A percentile compares a stretch with the other conserved stretches of the same genome.
Conservation (phyloP, 1,140 invertebrate species). For the Temnothorax curvispinosus region DNA sequence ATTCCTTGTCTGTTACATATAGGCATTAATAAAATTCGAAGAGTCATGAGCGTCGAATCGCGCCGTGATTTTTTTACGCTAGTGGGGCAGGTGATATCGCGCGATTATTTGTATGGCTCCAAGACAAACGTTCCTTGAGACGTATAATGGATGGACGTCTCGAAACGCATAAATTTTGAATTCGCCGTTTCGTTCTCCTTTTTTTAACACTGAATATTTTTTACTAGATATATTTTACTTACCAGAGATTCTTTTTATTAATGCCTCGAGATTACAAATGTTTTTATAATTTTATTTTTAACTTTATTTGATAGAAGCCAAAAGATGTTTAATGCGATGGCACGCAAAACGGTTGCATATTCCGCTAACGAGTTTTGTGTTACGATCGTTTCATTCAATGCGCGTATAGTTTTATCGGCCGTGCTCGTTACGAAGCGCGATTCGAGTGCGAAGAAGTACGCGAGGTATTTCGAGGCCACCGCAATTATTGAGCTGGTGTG, state of each 20-base stretch:
- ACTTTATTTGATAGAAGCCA: not conserved
- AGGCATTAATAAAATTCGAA: conserved; percentile 50
- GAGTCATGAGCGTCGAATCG: not conserved
- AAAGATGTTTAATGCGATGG: not conserved
- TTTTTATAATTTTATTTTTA: not conserved
- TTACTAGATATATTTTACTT: not conserved
- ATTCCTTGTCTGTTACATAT: not conserved
- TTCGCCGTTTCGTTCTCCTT: not conserved
- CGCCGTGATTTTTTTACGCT: not conserved
- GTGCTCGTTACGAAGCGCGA: not conserved
- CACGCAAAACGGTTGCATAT: conserved; percentile 1
- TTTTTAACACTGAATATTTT: not conserved
- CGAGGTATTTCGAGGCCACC: conserved; percentile 38
- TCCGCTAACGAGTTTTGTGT: conserved; percentile 13
- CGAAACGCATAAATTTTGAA: not conserved
- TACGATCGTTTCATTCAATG: conserved; percentile 3
- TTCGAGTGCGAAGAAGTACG: conserved; percentile 12
- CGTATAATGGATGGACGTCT: not conserved
- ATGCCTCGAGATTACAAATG: not conserved
- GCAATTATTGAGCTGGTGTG: conserved; percentile 46
- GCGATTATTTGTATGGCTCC: conserved; percentile 4
- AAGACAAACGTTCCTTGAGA: not conserved
- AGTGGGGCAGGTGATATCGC: not conserved
- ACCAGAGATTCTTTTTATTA: not conserved
- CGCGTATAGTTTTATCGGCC: conserved; percentile 13